Evolutionary conservation across 2,888 invertebrate genomes (phyloP).

Genomic region (Adelognathus sp.): DNA sequence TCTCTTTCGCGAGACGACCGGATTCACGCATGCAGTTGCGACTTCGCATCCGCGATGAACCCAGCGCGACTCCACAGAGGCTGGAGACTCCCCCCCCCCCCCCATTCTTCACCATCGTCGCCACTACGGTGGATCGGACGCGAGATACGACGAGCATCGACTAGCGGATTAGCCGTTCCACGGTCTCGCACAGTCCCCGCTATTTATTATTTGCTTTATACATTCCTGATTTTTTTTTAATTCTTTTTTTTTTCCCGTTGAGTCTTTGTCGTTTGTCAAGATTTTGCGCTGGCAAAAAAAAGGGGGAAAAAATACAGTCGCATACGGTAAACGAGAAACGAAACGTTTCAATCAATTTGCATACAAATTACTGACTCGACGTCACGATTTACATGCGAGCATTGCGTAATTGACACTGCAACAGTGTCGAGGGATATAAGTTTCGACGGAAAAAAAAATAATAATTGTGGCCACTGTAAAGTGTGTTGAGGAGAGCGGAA

Average conservation of each 20-base stretch:
- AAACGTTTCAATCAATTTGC: neutral
- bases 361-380: neutral
- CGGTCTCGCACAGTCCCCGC: neutral
- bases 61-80: conserved; percentile 41
- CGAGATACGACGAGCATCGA: neutral
- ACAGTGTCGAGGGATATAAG: neutral
- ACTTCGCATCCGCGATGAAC: conserved; percentile 31
- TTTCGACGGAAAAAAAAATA: neutral
- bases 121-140: neutral
- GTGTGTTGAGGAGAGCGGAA: neutral
- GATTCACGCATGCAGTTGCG: conserved; percentile 47
- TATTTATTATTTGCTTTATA: neutral
- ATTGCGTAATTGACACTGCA: neutral
- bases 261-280: neutral
- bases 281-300: conserved; percentile 60
- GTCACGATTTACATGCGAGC: neutral
- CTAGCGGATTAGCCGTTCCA: neutral
- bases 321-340: neutral
- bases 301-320: too few relatives aligned
- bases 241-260: conserved; percentile 28
- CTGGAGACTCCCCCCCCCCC: neutral
- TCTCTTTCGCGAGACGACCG: conserved; percentile 32
- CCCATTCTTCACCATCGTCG: neutral
- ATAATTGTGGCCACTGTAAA: neutral
- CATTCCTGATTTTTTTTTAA: conserved; percentile 58